Percentiles rank a stretch among this genome's conserved stretches.
These are phyloP conservation scores for Apantesis nais DNA, from an alignment of 2,888 invertebrate genomes.

Conservation along the genomic window DNA sequence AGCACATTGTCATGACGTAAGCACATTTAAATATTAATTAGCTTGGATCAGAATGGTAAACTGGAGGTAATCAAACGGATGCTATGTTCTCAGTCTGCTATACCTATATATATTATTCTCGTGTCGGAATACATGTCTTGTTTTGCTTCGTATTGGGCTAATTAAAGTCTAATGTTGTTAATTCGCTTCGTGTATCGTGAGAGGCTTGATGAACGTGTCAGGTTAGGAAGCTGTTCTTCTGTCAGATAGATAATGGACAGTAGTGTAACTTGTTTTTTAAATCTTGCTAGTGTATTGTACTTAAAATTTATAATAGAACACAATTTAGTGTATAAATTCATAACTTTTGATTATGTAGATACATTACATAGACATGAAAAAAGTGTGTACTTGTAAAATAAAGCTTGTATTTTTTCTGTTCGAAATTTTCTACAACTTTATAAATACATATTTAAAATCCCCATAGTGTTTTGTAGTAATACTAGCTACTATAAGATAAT, in stretches of 20 bases:
- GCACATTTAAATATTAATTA: slow-evolving; percentile 76
- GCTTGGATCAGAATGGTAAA: slow-evolving; percentile 59
- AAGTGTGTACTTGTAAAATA: neutral
- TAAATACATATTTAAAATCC: no score
- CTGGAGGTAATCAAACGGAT: slow-evolving; percentile 43
- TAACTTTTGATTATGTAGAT: neutral
- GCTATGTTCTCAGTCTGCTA: slow-evolving; percentile 32
- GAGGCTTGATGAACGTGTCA: slow-evolving; percentile 10
- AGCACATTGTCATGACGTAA: slow-evolving; percentile 77
- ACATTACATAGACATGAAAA: neutral
- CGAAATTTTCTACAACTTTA: no score
- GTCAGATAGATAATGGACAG: slow-evolving; percentile 14
- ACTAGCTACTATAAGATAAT: neutral
- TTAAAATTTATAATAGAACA: slow-evolving; percentile 11
- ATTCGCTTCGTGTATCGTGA: slow-evolving; percentile 20
- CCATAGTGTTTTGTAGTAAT: neutral
- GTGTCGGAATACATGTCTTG: slow-evolving; percentile 11
- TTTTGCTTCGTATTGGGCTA: slow-evolving; percentile 17
- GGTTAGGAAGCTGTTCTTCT: slow-evolving; percentile 18
- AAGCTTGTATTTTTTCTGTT: no score
- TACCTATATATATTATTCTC: slow-evolving; percentile 10
- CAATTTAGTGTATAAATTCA: neutral
- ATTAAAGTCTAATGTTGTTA: slow-evolving; percentile 25
- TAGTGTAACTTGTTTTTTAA: slow-evolving; percentile 14
- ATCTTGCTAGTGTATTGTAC: slow-evolving; percentile 13